Evolutionary conservation across 2,888 invertebrate genomes (phyloP).

Genomic region (Thecophora atra): DNA sequence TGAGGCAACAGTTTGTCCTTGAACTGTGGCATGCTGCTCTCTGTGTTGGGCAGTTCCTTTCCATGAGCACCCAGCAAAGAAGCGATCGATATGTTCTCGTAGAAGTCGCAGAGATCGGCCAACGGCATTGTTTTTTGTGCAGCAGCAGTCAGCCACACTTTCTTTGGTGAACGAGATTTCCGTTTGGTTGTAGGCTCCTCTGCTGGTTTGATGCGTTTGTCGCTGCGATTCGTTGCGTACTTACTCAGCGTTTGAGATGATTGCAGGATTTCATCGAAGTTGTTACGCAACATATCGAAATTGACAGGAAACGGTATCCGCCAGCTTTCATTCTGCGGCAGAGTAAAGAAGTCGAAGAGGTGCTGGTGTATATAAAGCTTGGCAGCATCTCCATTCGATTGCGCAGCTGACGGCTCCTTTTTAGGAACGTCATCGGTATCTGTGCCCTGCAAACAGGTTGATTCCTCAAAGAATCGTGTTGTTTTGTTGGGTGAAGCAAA

Average conservation of each 20-base stretch:
- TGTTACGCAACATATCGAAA: constrained; percentile 56
- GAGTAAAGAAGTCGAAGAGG: constrained; percentile 62
- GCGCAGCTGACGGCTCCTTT: constrained; percentile 24
- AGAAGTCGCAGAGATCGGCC: constrained; percentile 66
- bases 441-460: neutral
- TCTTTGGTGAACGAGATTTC: constrained; percentile 59
- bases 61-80: constrained; percentile 54
- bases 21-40: constrained; percentile 25
- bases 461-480: constrained; percentile 47
- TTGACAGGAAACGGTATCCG: constrained; percentile 62
- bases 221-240: neutral
- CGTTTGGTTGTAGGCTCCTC: constrained; percentile 45
- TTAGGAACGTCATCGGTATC: constrained; percentile 41
- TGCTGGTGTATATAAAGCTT: constrained; percentile 53
- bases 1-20: constrained; percentile 56
- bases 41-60: neutral
- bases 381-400: constrained; percentile 34
- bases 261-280: constrained; percentile 55
- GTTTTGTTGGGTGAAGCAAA: constrained; percentile 53
- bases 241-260: constrained; percentile 45
- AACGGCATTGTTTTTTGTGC: constrained; percentile 49
- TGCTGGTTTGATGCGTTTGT: neutral
- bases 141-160: constrained; percentile 55
- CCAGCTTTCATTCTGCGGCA: constrained; percentile 56
- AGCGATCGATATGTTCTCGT: constrained; percentile 61